phyloP scores from a whole-genome alignment of 2,888 invertebrate genomes.

The Ecliptopera silaceata region DNA sequence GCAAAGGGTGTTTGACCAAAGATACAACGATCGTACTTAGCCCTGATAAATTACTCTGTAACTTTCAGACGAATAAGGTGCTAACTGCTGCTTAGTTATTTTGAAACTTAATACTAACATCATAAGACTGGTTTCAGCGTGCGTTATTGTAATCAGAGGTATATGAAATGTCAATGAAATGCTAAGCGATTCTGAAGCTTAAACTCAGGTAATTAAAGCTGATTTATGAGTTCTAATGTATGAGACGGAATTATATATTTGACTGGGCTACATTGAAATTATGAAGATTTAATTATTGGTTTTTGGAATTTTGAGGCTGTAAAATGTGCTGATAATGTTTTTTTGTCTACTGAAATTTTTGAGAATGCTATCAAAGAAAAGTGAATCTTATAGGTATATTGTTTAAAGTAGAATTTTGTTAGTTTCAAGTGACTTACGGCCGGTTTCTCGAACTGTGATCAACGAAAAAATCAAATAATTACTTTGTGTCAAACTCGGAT shows the following conservation, averaged over 20 bases:
- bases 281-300: not conserved
- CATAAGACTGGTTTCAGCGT: not conserved
- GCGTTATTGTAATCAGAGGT: too few species aligned
- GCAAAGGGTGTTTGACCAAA: conserved; percentile 34
- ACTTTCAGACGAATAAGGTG: not conserved
- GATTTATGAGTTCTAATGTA: not conserved
- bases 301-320: not conserved
- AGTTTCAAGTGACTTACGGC: too few species aligned
- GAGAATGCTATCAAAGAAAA: too few species aligned
- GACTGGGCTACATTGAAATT: not conserved
- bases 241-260: not conserved
- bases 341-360: too few species aligned
- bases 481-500: too few species aligned
- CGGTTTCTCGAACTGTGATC: too few species aligned
- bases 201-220: not conserved
- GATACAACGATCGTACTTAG: conserved; percentile 38
- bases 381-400: too few species aligned
- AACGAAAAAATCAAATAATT: too few species aligned
- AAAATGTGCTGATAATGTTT: not conserved
- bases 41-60: conserved; percentile 31
- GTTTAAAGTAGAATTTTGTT: too few species aligned
- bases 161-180: not conserved
- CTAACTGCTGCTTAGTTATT: conserved; percentile 2
- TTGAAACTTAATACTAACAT: not conserved
- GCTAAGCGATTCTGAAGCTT: not conserved